Base-by-base conservation (phyloP, 2,888 invertebrate genomes). In the Leptopilina syphax region DNA sequence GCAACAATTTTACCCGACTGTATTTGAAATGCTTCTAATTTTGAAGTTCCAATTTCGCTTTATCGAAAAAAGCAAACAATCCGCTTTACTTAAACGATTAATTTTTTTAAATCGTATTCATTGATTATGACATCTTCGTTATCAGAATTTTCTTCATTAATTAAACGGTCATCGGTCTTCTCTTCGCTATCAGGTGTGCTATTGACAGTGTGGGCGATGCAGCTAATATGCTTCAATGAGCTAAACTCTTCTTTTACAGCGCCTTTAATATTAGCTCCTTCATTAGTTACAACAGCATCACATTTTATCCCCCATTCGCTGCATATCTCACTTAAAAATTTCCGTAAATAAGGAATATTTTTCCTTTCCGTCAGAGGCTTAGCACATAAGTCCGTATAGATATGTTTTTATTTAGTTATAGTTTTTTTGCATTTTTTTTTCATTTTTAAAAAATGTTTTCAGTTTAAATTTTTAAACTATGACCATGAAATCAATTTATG, bases 11-110 rank as follows among this genome's bases (percentile, higher is more conserved):
- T 63, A 5, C n/a, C 63, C 0, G 24, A 1, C 12, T 57, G n/a
- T 41, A 27, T 47, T 24, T 44, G 65, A 66, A 18, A 3, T 24
- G n/a, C 10, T 54, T 60, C 57, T 27, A 67, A 81, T 41, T 60
- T 13, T 44, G 76, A 2, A 9, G 18, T 41, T 2, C 44, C 44
- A 44, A 18, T 12, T 34, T 68, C 44, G 8, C n/a, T 50, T 68
- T 68, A 4, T 50, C 7, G 5, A 41, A 68, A 68, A 24, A 68
- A 50, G 10, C 7, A 6, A 6, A 47, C 24, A 60, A 78, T 57
- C 6, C 24, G n/a, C 34, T 54, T 41, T n/a, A 57, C 13, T 13
- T 13, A 2, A n/a, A 57, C 1, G n/a, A 57, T 57, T 5, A 57
- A n/a, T 12, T 57, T 12, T 57, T 57, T 57, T 5, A 41, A 41